Evolutionary conservation across 2,888 invertebrate genomes (phyloP), one percentile per base, ranked within the genome.

Genomic region (Andrena fulva): DNA sequence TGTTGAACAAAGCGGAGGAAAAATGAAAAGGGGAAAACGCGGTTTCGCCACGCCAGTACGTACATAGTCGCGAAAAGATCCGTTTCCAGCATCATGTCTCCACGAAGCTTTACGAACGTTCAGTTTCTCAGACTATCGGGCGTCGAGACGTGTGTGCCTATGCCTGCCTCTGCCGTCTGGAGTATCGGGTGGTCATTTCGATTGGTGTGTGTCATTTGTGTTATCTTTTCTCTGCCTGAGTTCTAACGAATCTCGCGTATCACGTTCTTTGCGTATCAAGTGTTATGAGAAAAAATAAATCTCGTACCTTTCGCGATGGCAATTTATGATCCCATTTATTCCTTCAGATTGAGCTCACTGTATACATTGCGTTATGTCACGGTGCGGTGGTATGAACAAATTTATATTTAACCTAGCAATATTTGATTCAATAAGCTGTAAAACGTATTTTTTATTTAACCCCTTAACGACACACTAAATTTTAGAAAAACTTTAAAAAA

Each of bases 31-130:
- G 73, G 62, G 74, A 80, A 85, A 73, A 63, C 71, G 24, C 35
- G 68, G 71, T 80, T 80, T 73, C 70, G 62, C 29, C 70, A 76
- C 50, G 76, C 54, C 63, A 68, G 70, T 33, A 52, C 54, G 48
- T 42, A 42, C 16, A 68, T 72, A 73, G 60, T 27, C 56, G 66
- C 70, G 75, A 87, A 82, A 80, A 73, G 82, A 29, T 67, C 82
- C 69, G 80, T 81, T 80, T 77, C 69, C 77, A 80, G 68, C 72
- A 82, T 77, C 77, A 77, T 62, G 56, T 74, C 56, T 73, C 73
- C 71, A 52, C n/a, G 59, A 75, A 71, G 50, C 79, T 76, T 72
- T 74, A 50, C 60, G 71, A 84, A 52, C 52, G 35, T 42, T 77
- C 35, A 24, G 24, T 12, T 48, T 52, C 60, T 12, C 24, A 12